phyloP scores from a whole-genome alignment of 2,888 invertebrate species.

The Ceriagrion tenellum region DNA sequence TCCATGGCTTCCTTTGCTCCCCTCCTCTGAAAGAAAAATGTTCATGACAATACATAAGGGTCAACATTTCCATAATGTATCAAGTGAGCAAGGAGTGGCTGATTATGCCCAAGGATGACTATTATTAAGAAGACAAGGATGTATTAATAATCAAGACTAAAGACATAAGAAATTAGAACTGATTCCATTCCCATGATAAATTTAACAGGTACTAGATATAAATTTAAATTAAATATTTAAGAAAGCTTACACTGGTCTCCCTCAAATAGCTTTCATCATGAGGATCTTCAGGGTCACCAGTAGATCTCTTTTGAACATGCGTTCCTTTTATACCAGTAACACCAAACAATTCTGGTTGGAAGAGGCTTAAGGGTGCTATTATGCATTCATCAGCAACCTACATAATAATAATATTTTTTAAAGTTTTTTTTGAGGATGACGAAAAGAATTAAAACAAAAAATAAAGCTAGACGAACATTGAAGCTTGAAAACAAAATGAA shows the following conservation, averaged over 20 bases:
- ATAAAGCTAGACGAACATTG: background rate
- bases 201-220: background rate
- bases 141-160: background rate
- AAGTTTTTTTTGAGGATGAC: background rate
- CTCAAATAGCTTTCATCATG: slow-evolving; percentile 95
- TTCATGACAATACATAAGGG: background rate
- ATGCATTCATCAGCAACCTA: slow-evolving; percentile 95
- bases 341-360: slow-evolving; percentile 92
- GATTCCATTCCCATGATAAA: background rate
- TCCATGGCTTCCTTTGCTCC: slow-evolving; percentile 83
- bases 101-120: too few relatives aligned
- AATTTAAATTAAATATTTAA: background rate
- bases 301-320: slow-evolving; percentile 85
- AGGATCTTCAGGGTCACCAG: slow-evolving; percentile 94
- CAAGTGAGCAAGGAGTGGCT: background rate
- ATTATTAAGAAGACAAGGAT: too few relatives aligned
- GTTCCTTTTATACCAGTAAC: slow-evolving; percentile 88
- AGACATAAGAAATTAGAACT: background rate
- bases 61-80: background rate
- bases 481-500: background rate
- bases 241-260: slow-evolving; percentile 86
- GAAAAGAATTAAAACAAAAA: background rate
- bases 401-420: slow-evolving; percentile 70
- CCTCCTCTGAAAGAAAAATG: slow-evolving; percentile 78
- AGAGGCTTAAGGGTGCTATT: slow-evolving; percentile 92